Conservation (phyloP, 2,113 vertebrate species). For the Lasiurus cinereus region DNA sequence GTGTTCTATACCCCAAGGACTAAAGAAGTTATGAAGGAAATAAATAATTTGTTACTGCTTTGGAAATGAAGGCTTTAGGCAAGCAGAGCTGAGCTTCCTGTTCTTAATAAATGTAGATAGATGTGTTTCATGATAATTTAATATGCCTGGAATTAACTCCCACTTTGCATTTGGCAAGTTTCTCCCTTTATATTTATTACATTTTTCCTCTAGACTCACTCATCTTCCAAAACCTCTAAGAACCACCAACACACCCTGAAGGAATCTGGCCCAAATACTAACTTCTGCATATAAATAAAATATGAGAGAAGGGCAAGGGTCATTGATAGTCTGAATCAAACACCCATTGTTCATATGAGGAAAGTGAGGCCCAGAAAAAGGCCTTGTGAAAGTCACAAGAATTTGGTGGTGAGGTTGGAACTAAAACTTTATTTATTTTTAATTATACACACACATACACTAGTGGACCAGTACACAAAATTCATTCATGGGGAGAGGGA, state of each 20-base stretch:
- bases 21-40: constrained; percentile 58
- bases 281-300: neutral
- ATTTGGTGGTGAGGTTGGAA: neutral
- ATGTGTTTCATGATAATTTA: constrained; percentile 72
- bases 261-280: neutral
- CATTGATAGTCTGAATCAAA: neutral
- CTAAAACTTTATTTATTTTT: neutral
- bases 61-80: constrained; percentile 64
- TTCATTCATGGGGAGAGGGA: too few species aligned
- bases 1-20: constrained; percentile 55
- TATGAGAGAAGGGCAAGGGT: neutral
- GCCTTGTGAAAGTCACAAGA: neutral
- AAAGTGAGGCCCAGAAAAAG: neutral
- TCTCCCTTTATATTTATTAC: constrained; percentile 62
- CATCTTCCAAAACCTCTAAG: neutral
- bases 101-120: constrained; percentile 68
- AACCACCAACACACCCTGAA: neutral
- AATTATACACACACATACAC: too few species aligned
- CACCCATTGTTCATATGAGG: neutral
- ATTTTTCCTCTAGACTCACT: constrained; percentile 45
- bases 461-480: too few species aligned
- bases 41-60: constrained; percentile 65
- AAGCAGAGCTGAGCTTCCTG: constrained; percentile 46
- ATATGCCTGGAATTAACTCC: constrained; percentile 64
- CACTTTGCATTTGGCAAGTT: constrained; percentile 59